phyloP scores from a whole-genome alignment of 2,888 invertebrate genomes.

The Galeruca laticollis region DNA sequence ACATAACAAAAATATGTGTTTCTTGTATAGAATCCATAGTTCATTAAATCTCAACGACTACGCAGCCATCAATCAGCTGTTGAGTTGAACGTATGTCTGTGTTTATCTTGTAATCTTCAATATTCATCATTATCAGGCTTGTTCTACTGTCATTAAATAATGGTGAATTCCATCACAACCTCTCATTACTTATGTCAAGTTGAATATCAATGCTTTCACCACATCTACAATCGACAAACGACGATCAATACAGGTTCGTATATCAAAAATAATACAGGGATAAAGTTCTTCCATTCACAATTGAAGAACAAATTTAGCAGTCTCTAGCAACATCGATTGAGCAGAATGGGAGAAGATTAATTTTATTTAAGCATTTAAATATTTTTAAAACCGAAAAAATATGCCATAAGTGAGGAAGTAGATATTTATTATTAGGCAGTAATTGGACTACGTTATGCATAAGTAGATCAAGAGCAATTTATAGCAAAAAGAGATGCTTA shows the following conservation, averaged over 20 bases:
- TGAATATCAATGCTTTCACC: slow-evolving; percentile 29
- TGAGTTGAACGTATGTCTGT: slow-evolving; percentile 21
- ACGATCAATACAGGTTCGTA: not conserved
- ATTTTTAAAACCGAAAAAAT: too few relatives aligned
- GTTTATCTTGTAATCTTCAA: slow-evolving; percentile 31
- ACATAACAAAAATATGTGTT: too few relatives aligned
- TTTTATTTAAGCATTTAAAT: too few relatives aligned
- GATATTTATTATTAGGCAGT: too few relatives aligned
- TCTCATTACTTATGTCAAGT: slow-evolving; percentile 28
- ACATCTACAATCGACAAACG: not conserved
- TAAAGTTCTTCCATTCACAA: too few relatives aligned
- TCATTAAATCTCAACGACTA: slow-evolving; percentile 5
- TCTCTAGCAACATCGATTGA: too few relatives aligned
- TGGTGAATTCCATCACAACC: slow-evolving; percentile 19
- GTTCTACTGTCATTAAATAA: slow-evolving; percentile 27
- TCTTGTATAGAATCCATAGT: not conserved
- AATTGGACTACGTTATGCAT: too few relatives aligned
- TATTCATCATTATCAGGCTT: slow-evolving; percentile 29
- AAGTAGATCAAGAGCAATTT: too few relatives aligned
- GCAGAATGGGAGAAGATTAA: too few relatives aligned
- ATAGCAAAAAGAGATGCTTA: too few relatives aligned
- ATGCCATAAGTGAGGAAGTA: too few relatives aligned
- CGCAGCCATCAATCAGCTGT: slow-evolving; percentile 18
- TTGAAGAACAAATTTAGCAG: too few relatives aligned
- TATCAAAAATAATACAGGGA: not conserved